Conservation (phyloP, 2,888 invertebrate species). For the Yponomeuta sedellus region DNA sequence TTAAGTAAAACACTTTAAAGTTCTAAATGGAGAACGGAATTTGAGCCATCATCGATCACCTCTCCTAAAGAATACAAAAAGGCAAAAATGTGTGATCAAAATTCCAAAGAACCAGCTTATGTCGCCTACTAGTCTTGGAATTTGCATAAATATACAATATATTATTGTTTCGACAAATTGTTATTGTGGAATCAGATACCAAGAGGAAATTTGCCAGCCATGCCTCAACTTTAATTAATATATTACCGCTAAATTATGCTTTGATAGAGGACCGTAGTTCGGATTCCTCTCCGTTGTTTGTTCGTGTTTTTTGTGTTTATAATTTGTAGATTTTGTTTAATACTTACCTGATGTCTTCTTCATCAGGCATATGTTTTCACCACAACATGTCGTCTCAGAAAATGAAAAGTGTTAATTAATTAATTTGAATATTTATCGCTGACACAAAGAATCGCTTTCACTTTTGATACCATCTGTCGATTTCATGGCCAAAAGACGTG, state of each 20-base stretch:
- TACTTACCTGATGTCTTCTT: too few species aligned
- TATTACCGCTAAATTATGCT: constrained; percentile 6
- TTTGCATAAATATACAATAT: constrained; percentile 61
- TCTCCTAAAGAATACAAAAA: constrained; percentile 35
- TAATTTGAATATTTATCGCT: neutral
- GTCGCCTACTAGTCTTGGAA: constrained; percentile 54
- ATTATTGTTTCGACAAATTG: constrained; percentile 70
- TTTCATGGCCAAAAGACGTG: neutral
- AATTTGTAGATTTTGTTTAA: too few species aligned
- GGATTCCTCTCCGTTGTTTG: neutral
- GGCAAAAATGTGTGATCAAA: constrained; percentile 57
- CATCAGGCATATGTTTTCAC: too few species aligned
- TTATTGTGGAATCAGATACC: constrained; percentile 48
- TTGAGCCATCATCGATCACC: constrained; percentile 7
- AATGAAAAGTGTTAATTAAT: neutral
- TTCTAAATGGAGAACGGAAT: constrained; percentile 1
- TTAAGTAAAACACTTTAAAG: neutral
- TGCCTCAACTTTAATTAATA: constrained; percentile 53
- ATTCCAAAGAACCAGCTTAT: constrained; percentile 62
- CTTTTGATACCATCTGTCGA: neutral
- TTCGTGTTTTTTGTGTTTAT: neutral
- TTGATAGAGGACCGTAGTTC: neutral
- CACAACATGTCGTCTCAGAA: neutral
- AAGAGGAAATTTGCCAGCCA: constrained; percentile 48
- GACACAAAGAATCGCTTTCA: neutral